A percentile compares a stretch with the other conserved stretches of the same genome.
phyloP scores from a whole-genome alignment of 2,797 vertebrate genomes.

The Gymnothorax javanicus region DNA sequence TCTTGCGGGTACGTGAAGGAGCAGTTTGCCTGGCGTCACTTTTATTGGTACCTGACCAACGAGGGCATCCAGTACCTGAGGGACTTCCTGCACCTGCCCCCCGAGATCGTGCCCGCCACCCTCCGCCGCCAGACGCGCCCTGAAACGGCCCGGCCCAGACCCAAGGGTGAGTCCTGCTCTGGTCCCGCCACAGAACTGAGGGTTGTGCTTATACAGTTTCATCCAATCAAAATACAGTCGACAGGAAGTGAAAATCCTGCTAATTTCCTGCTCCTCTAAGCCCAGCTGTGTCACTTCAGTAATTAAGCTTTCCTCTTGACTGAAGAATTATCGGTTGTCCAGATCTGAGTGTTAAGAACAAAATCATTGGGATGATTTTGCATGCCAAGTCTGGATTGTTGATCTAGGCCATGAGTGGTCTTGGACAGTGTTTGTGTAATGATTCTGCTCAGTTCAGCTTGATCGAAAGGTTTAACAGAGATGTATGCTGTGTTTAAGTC shows the following conservation, averaged over 20 bases:
- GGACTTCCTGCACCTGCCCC: conserved; percentile 95
- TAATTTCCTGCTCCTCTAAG: no score
- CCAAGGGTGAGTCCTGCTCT: conserved; percentile 81
- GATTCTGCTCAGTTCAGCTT: background rate
- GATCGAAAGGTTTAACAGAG: background rate
- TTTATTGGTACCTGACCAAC: conserved; percentile 99
- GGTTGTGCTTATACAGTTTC: no score
- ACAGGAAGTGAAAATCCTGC: no score
- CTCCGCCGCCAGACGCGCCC: conserved; percentile 92
- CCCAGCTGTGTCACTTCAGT: no score
- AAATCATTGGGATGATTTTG: no score
- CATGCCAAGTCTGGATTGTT: no score
- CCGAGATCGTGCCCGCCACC: conserved; percentile 96
- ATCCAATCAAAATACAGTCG: no score
- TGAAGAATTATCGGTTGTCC: no score
- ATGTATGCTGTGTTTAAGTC: background rate
- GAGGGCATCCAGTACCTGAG: conserved; percentile 98
- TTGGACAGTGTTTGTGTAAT: background rate
- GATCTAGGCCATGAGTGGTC: background rate
- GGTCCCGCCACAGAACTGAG: background rate
- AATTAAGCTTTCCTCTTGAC: no score
- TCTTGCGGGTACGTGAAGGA: conserved; percentile 98
- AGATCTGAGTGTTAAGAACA: no score
- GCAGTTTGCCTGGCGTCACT: conserved; percentile 99
- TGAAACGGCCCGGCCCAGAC: conserved; percentile 92